Evolutionary conservation across 2,113 vertebrate genomes (phyloP).

Genomic region (Notechis scutatus): DNA sequence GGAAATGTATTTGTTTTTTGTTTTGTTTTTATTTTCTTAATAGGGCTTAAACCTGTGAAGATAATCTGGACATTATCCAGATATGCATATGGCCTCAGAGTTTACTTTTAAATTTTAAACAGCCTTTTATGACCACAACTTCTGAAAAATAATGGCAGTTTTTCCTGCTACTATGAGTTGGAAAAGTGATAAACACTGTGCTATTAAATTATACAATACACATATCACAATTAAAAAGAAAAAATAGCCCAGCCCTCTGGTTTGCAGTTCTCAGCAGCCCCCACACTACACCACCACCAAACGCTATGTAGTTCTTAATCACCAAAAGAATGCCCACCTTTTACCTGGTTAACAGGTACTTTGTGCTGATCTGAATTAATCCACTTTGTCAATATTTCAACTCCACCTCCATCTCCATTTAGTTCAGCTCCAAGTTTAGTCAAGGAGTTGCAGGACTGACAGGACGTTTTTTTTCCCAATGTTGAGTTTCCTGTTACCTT

Average conservation of each 20-base stretch:
- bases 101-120: background rate
- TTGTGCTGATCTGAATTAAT: background rate
- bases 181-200: background rate
- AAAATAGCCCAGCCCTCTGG: background rate
- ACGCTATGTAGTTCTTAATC: background rate
- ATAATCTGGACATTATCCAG: background rate
- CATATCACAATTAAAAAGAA: background rate
- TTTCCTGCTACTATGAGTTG: background rate
- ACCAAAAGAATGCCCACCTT: background rate
- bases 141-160: background rate
- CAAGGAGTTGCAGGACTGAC: background rate
- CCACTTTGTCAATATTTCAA: background rate
- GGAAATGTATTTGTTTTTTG: background rate
- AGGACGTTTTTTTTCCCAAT: background rate
- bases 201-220: background rate
- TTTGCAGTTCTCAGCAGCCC: background rate
- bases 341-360: background rate
- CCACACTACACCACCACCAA: background rate
- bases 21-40: background rate
- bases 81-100: background rate
- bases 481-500: background rate
- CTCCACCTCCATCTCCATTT: background rate
- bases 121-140: background rate
- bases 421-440: background rate
- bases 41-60: background rate